Evolutionary conservation across 2,113 vertebrate genomes (phyloP).

Genomic region (Hipposideros armiger): DNA sequence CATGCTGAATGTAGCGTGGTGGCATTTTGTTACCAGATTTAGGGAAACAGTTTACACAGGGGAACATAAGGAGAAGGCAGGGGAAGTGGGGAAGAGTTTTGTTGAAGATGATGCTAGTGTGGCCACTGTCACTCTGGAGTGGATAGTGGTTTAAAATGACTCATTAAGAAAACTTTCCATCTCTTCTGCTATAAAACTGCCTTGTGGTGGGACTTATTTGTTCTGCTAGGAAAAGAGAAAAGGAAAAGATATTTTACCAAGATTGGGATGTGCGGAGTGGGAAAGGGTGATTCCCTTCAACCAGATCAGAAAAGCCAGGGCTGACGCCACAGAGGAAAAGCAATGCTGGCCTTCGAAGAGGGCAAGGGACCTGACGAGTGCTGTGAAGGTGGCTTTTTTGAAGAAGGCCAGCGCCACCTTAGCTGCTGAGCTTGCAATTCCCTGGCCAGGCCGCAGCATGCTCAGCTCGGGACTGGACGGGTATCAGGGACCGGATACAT

Average conservation of each 20-base stretch:
- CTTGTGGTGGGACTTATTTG: neutral
- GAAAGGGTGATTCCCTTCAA: neutral
- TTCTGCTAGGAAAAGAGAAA: neutral
- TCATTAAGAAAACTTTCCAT: neutral
- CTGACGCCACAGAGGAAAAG: neutral
- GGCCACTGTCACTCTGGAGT: neutral
- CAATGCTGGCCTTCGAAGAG: neutral
- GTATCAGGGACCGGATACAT: fast-evolving
- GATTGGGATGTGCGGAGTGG: fast-evolving
- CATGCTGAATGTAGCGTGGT: neutral
- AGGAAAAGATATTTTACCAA: neutral
- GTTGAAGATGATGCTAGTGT: neutral
- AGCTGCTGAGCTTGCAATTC: neutral
- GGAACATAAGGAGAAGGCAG: neutral
- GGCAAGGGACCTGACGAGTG: fast-evolving
- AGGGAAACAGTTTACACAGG: neutral
- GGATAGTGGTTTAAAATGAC: neutral
- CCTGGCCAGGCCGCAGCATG: neutral
- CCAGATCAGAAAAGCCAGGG: neutral
- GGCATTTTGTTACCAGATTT: neutral
- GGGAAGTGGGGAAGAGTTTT: neutral
- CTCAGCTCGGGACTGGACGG: fast-evolving
- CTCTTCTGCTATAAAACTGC: neutral
- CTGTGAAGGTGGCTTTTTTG: neutral
- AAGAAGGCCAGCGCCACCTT: neutral